Conservation (phyloP, 2,113 vertebrate genomes). For the Coracopsis vasa region DNA sequence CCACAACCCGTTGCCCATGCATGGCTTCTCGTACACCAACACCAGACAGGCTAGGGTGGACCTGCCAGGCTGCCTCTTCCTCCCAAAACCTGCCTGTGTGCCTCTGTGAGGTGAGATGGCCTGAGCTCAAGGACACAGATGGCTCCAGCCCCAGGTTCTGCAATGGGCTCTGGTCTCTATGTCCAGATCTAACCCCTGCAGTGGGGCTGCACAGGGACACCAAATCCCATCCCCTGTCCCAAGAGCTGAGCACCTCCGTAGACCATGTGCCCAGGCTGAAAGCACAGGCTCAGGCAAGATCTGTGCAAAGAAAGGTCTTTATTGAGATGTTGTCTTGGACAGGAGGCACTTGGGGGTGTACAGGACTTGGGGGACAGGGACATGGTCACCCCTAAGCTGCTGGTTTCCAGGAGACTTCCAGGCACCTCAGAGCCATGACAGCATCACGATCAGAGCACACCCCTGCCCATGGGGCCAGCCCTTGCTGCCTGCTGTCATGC, state of each 20-base stretch:
- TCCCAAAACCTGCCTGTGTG: neutral
- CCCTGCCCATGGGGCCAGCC: neutral
- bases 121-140: neutral
- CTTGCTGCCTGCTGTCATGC: neutral
- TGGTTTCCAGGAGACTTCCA: neutral
- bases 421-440: rapidly evolving
- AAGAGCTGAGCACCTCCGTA: neutral
- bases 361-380: neutral
- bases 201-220: neutral
- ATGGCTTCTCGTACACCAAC: neutral
- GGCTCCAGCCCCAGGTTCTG: neutral
- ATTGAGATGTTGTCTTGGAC: neutral
- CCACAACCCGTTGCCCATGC: neutral
- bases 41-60: neutral
- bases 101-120: neutral
- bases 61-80: neutral
- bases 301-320: neutral
- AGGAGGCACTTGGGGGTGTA: neutral
- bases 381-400: neutral
- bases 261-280: rapidly evolving
- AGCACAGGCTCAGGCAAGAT: neutral
- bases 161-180: neutral
- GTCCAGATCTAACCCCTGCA: neutral
- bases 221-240: neutral
- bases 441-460: rapidly evolving